Conservation (phyloP, 2,888 invertebrate genomes). For the Lasioglossum leucozonium region DNA sequence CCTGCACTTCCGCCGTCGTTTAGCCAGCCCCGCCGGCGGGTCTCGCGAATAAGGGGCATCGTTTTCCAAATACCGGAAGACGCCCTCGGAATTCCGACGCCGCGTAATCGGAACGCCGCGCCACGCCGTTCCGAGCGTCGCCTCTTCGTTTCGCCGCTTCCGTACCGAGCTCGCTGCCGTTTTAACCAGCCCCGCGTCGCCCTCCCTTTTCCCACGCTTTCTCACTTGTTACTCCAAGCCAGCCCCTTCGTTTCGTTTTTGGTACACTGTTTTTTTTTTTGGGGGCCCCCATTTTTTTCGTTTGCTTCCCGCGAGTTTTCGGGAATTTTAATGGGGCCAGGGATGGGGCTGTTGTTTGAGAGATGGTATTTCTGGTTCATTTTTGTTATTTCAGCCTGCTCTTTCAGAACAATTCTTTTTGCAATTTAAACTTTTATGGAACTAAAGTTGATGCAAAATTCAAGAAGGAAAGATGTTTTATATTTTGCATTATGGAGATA, state of each 20-base stretch:
- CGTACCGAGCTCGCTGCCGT: not conserved
- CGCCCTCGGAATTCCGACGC: constrained; percentile 74
- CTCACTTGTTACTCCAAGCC: constrained; percentile 2
- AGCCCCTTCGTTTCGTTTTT: not conserved
- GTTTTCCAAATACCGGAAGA: constrained; percentile 78
- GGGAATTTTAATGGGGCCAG: not conserved
- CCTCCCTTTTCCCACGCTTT: not conserved
- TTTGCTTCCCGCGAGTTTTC: not conserved
- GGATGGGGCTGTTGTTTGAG: not conserved
- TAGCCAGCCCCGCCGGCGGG: constrained; percentile 29
- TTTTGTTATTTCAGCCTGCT: not conserved
- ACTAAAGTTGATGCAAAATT: no score
- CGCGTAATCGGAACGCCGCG: constrained; percentile 70
- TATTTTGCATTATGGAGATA: not conserved
- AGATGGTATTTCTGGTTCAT: not conserved
- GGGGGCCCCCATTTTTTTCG: not conserved
- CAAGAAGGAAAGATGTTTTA: not conserved
- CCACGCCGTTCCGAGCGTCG: constrained; percentile 15
- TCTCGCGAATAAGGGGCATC: constrained; percentile 74
- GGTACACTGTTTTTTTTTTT: not conserved
- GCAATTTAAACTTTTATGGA: not conserved
- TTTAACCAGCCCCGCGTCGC: not conserved
- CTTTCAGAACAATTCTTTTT: not conserved
- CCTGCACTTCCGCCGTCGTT: constrained; percentile 40
- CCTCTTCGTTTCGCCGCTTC: constrained; percentile 35